Evolutionary conservation across 2,113 vertebrate genomes (phyloP), one percentile per base, ranked within the genome.

Genomic region (Serilophus lunatus): DNA sequence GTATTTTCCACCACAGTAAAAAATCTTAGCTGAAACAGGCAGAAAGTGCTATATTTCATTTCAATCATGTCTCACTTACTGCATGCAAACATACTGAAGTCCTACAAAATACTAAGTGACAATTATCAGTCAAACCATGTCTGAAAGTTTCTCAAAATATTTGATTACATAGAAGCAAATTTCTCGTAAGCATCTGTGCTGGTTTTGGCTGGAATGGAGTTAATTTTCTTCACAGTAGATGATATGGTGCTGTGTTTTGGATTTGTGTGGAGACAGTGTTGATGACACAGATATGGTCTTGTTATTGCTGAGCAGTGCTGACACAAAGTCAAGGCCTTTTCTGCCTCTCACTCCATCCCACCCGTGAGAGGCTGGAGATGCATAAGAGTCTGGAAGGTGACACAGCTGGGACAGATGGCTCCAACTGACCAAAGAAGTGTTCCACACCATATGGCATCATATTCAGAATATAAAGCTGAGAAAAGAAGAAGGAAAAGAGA

Each of bases 61-160:
- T 85, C 20, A 31, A 49, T 5, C 8, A 60, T 79, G 90, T 82
- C 31, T 13, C 12, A 35, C 18, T 70, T 42, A 35, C 16, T 26
- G 7, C 38, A 54, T 19, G 4, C 4, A 84, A 42, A 49, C 0
- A 0, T 35, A 12, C 6, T 17, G 4, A 68, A 77, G 15, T 87
- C 18, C 26, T 22, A 38, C 14, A 69, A 51, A 84, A 80, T 38
- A 33, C 6, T 33, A 12, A 13, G 69, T 44, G 5, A 9, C 3
- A 44, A 24, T 35, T 61, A 50, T 64, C 31, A 44, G 16, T 35
- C 12, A 50, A 80, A 53, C 35, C 7, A 54, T 6, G 4, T 25
- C n/a, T 63, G 44, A 83, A 76, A 65, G 3, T 47, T 50, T 69
- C 20, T 18, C n/a, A 54, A 25, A 90, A 51, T 78, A 49, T 29